Evolutionary conservation across 2,797 vertebrate species (phyloP), one percentile per base, ranked within the genome.

Genomic region (Sternotherus odoratus): DNA sequence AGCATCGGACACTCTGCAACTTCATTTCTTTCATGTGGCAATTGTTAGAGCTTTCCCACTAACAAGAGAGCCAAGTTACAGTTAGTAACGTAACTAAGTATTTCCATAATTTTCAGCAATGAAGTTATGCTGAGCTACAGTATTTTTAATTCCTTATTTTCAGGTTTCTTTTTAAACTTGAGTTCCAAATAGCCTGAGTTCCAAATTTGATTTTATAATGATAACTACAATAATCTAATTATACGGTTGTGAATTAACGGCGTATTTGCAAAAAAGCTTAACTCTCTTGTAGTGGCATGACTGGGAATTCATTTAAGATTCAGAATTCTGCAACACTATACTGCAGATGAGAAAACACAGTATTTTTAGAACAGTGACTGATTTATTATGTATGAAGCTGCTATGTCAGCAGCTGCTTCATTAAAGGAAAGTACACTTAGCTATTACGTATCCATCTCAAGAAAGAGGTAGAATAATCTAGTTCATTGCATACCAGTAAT

Each of bases 401-500:
- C 16, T 4, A 81, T 0, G 30, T 74, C 36, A 48, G 19, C 63
- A 69, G n/a, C 39, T 39, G 66, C 19, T 75, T 48, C 39, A 39
- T 0, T 1, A 56, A 49, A 12, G 84, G 83, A 89, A 77, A 2
- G 36, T 12, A 86, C 79, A n/a, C 4, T 36, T 46, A 75, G 49
- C 54, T 48, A 5, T 26, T 78, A 56, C 36, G 19, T 12, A 13
- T 0, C 51, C 28, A 49, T 9, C 49, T 6, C 19, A 17, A 39
- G 8, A 30, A 51, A 4, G 33, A 72, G 90, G 77, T 3, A n/a
- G 28, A 72, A 69, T 3, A 4, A 24, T 69, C 39, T 74, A 75
- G 13, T 17, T 60, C 23, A 49, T 11, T n/a, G 57, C 96, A 11
- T 96, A 99, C 99, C 99, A 78, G 99, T 99, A 98, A 99, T 99